Evolutionary conservation across 2,797 vertebrate species (phyloP).

Genomic region (Champsocephalus esox): DNA sequence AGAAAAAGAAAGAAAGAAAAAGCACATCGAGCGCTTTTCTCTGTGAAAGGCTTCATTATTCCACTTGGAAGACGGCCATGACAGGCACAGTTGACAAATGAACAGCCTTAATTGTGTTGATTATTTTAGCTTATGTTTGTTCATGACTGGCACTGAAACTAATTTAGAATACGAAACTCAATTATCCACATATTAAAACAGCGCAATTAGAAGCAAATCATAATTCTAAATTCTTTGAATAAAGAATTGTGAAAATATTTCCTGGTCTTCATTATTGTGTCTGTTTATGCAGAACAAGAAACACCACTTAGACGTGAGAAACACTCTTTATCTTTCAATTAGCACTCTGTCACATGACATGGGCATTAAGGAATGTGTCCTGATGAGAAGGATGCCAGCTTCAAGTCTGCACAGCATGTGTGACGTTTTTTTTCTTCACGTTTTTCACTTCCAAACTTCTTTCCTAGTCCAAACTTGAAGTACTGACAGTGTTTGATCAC

Average conservation of each 20-base stretch:
- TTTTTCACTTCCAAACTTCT: background rate
- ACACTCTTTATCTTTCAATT: conserved; percentile 9
- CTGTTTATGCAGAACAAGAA: conserved; percentile 12
- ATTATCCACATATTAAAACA: conserved; percentile 53
- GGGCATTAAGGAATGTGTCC: background rate
- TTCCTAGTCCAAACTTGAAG: background rate
- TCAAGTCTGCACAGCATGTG: background rate
- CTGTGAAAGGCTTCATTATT: conserved; percentile 41
- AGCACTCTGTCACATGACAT: background rate
- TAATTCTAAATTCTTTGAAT: conserved; percentile 36
- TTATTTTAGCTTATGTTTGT: conserved; percentile 64
- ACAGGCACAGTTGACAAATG: conserved; percentile 57
- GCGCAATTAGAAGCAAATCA: conserved; percentile 20
- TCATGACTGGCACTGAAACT: conserved; percentile 57
- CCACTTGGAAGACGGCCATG: conserved; percentile 44
- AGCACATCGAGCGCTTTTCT: background rate
- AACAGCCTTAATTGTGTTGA: conserved; percentile 68
- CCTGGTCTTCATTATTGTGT: background rate
- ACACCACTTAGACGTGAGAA: background rate
- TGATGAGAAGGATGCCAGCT: background rate
- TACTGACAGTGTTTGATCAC: too few relatives aligned
- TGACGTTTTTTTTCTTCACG: background rate
- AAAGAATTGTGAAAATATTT: conserved; percentile 26
- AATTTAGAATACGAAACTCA: conserved; percentile 58
- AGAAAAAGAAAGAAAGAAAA: background rate